Conservation (phyloP, 1,140 invertebrate species). For the Formica selysi region DNA sequence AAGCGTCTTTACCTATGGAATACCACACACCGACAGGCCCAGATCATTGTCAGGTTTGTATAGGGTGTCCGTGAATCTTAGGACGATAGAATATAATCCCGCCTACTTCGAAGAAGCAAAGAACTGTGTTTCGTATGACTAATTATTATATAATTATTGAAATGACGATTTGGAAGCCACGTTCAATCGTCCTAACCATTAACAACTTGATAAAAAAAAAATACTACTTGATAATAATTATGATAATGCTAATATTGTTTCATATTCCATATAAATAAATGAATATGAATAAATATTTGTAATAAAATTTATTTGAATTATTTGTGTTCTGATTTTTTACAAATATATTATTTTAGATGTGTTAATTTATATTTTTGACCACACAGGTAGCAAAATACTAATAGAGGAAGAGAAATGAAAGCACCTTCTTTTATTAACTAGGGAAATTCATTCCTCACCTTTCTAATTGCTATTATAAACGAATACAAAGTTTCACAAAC, state of each 20-base stretch:
- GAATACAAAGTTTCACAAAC: background rate
- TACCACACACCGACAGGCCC: slow-evolving; percentile 76
- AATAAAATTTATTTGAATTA: background rate
- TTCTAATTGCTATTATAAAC: background rate
- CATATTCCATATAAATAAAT: background rate
- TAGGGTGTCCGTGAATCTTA: slow-evolving; percentile 29
- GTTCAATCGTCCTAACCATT: background rate
- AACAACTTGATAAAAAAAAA: background rate
- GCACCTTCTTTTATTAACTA: background rate
- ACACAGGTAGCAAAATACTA: background rate
- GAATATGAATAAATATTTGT: background rate
- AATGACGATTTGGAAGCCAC: background rate
- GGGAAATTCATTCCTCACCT: background rate
- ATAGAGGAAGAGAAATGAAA: background rate
- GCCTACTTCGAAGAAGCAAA: background rate
- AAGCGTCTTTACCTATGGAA: slow-evolving; percentile 66
- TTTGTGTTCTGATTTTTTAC: background rate
- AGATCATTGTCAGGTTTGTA: slow-evolving; percentile 67
- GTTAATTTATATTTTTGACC: background rate
- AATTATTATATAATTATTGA: slow-evolving; percentile 28
- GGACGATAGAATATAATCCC: slow-evolving; percentile 27
- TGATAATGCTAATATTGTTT: too few species aligned
- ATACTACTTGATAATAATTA: background rate
- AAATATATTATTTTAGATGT: background rate
- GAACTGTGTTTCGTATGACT: background rate